phyloP scores from a whole-genome alignment of 37 sponge, comb jelly and placozoan species.

The Beroe forskalii region DNA sequence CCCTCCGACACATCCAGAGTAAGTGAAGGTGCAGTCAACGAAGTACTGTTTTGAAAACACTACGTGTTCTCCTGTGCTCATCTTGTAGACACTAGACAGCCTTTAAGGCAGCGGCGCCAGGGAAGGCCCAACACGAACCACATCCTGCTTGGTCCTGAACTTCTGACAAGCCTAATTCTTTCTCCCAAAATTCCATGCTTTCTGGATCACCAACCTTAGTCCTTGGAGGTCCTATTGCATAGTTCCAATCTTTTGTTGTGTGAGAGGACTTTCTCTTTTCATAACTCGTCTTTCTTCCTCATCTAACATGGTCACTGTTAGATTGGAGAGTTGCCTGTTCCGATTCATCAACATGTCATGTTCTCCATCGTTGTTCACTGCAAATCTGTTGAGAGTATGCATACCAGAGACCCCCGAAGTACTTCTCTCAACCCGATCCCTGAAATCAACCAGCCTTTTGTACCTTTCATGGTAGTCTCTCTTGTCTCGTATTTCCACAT shows the following conservation, averaged over 20 bases:
- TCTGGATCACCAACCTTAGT: not conserved
- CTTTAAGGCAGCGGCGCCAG: not conserved
- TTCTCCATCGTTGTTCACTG: too few relatives aligned
- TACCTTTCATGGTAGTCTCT: too few relatives aligned
- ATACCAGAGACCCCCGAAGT: not conserved
- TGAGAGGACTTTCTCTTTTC: too few relatives aligned
- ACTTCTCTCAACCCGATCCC: not conserved
- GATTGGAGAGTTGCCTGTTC: not conserved
- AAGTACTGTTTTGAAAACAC: constrained; percentile 27
- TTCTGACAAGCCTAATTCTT: too few relatives aligned
- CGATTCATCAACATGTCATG: not conserved
- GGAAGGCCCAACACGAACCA: too few relatives aligned
- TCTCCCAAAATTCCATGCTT: not conserved
- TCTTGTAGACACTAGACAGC: constrained; percentile 32
- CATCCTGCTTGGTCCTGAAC: too few relatives aligned
- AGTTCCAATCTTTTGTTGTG: not conserved
- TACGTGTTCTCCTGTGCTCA: not conserved
- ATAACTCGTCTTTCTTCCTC: too few relatives aligned
- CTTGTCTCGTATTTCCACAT: too few relatives aligned
- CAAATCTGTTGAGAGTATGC: not conserved
- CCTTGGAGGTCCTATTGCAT: too few relatives aligned
- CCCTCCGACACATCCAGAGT: not conserved
- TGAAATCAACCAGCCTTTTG: too few relatives aligned
- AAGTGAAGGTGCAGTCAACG: too few relatives aligned
- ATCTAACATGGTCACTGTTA: not conserved